Conservation (phyloP, 2,113 vertebrate genomes). For the Gymnarchus niloticus region DNA sequence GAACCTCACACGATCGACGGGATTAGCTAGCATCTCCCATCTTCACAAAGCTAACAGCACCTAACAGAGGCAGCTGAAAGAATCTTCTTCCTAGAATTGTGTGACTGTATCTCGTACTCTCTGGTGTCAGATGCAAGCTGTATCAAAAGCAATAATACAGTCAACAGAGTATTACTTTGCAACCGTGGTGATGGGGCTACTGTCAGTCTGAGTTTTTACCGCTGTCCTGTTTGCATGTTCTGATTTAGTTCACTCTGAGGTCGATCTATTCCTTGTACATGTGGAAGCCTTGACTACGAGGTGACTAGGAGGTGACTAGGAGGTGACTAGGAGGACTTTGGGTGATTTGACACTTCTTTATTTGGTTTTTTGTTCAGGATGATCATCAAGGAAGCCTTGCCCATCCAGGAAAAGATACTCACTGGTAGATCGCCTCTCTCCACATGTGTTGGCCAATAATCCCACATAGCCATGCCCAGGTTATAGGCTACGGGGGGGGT, state of each 20-base stretch:
- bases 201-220: constrained; percentile 46
- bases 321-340: not conserved
- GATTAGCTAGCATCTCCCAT: not conserved
- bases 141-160: not conserved
- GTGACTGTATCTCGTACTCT: not conserved
- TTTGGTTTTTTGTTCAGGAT: too few relatives aligned
- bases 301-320: too few relatives aligned
- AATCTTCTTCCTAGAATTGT: not conserved
- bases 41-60: not conserved
- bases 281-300: not conserved
- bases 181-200: constrained; percentile 34
- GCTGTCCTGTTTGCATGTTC: constrained; percentile 35
- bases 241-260: constrained; percentile 36
- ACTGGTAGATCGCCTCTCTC: too few relatives aligned
- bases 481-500: too few relatives aligned
- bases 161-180: constrained; percentile 16
- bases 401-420: too few relatives aligned
- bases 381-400: too few relatives aligned
- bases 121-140: not conserved
- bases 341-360: not conserved
- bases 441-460: too few relatives aligned
- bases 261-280: constrained; percentile 11
- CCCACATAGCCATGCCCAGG: too few relatives aligned
- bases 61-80: not conserved
- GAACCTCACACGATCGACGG: not conserved